A percentile compares a stretch with the other conserved stretches of the same genome.
Evolutionary conservation across 2,797 vertebrate species (phyloP).

Genomic region (Eidolon dupreanum): DNA sequence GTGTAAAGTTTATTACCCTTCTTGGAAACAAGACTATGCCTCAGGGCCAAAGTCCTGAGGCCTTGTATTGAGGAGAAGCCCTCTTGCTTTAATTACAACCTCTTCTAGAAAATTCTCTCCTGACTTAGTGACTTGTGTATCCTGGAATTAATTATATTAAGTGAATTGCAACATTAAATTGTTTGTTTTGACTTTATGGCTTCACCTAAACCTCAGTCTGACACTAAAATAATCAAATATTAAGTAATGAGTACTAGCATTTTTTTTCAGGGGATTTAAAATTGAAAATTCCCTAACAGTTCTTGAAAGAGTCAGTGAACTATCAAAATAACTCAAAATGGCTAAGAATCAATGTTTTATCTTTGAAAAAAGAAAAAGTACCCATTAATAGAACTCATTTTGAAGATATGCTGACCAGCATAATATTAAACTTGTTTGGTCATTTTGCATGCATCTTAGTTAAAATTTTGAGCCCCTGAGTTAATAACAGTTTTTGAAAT

Average conservation of each 20-base stretch:
- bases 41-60: not conserved
- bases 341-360: constrained; percentile 11
- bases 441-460: constrained; percentile 22
- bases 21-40: not conserved
- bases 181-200: constrained; percentile 12
- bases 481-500: not conserved
- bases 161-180: constrained; percentile 9
- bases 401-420: not conserved
- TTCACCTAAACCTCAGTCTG: not conserved
- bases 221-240: not conserved
- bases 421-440: not conserved
- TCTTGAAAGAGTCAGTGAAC: constrained; percentile 24
- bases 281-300: not conserved
- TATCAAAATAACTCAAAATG: not conserved
- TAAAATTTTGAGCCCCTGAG: not conserved
- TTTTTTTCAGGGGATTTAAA: not conserved
- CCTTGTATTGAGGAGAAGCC: not conserved
- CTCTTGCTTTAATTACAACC: constrained; percentile 19
- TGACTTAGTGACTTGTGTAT: not conserved
- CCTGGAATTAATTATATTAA: constrained; percentile 53
- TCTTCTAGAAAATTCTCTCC: constrained; percentile 24
- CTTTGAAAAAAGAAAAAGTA: not conserved
- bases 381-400: not conserved
- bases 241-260: not conserved
- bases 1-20: constrained; percentile 14